Base-by-base conservation (phyloP, 2,888 invertebrate genomes). In the Sepiola atlantica region DNA sequence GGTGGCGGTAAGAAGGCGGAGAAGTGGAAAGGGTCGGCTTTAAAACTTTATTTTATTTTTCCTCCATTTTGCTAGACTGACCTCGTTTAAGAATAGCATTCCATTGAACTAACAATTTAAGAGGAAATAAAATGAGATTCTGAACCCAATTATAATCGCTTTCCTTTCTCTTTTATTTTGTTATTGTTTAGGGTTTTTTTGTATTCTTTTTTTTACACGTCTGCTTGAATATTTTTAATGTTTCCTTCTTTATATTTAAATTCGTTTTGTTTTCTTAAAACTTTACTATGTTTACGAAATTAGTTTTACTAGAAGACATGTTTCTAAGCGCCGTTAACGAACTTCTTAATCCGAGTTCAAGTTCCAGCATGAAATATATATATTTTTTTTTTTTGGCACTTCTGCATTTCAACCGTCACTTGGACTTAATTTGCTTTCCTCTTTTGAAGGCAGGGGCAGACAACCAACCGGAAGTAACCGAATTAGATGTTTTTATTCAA, bases 21-120 rank as follows among this genome's bases (percentile, higher is more conserved):
- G 45, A 45, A 45, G 77, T 77, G 28, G 77, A n/a, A n/a, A 14
- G 10, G 77, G 77, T 77, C n/a, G 28, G 77, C 28, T 77, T 77
- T 77, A 10, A 77, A 45, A 45, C 45, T 77, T 77, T 77, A 77
- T 28, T 77, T 77, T 77, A n/a, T n/a, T 18, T 77, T 77, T 18
- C 2, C n/a, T 77, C 16, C 21, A 24, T 61, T 61, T 61, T 77
- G 28, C n/a, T n/a, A 77, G n/a, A 77, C 77, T 77, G 77, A 77
- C 77, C 77, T 77, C 77, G n/a, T 77, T 77, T 77, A 77, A 77
- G 77, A 77, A 77, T 77, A 77, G 77, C 77, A 77, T 77, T 77
- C 28, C 28, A 77, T 28, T 28, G 18, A 77, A 28, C 28, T 77
- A 24, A 61, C 21, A 77, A n/a, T 77, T n/a, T n/a, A 77, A 77